phyloP scores from a whole-genome alignment of 2,888 invertebrate species.

The Caenorhabditis japonica region DNA sequence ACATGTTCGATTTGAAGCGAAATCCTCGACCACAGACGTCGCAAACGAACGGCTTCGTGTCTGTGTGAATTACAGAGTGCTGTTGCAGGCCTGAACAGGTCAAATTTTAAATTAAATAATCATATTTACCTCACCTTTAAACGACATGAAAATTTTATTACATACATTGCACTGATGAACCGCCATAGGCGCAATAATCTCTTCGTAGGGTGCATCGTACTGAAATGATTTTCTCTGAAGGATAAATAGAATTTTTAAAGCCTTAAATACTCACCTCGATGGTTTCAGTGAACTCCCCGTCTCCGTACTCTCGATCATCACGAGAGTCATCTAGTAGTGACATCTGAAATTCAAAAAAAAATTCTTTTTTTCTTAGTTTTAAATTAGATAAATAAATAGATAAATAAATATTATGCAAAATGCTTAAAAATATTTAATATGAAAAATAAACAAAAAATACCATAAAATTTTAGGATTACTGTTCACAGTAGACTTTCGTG shows the following conservation, averaged over 20 bases:
- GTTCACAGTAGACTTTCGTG: background rate
- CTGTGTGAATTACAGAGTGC: slow-evolving; percentile 45
- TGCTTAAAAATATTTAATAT: background rate
- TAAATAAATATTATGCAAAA: background rate
- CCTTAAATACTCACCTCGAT: background rate
- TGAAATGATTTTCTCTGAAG: background rate
- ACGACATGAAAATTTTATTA: slow-evolving; percentile 47
- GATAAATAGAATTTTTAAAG: background rate
- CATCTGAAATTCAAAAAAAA: slow-evolving; percentile 15
- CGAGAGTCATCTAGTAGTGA: slow-evolving; percentile 29
- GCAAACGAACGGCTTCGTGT: slow-evolving; percentile 44
- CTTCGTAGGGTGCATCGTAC: slow-evolving; percentile 6
- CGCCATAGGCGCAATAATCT: slow-evolving; percentile 16
- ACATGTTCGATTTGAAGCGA: slow-evolving; percentile 54
- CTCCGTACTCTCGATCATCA: slow-evolving; percentile 4
- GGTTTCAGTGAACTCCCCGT: background rate
- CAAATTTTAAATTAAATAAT: no score
- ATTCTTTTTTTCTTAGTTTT: background rate
- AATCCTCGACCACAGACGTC: slow-evolving; percentile 46
- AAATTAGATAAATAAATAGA: no score
- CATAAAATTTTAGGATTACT: slow-evolving; percentile 12
- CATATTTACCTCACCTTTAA: slow-evolving; percentile 40
- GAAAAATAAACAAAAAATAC: background rate
- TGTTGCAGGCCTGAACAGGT: slow-evolving; percentile 39
- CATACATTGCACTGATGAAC: slow-evolving; percentile 52